These are phyloP conservation scores for Pachyuromys duprasi DNA, from an alignment of 2,797 vertebrate genomes.

Conservation along the genomic window DNA sequence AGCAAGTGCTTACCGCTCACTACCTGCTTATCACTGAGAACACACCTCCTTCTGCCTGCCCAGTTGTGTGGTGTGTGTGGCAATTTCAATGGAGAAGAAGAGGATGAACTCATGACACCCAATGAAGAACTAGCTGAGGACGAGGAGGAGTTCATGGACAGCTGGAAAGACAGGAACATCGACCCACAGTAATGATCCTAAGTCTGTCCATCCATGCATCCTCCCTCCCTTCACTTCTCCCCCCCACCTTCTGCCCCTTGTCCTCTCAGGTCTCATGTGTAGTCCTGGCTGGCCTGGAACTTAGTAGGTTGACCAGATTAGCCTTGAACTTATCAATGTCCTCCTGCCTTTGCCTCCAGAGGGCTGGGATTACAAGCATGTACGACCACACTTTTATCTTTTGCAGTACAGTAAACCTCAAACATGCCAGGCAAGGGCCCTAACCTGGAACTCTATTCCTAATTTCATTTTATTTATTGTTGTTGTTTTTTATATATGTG, in stretches of 20 bases:
- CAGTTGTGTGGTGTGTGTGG: conserved; percentile 94
- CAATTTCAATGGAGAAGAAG: conserved; percentile 89
- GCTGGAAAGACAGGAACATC: conserved; percentile 91
- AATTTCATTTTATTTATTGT: not conserved
- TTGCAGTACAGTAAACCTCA: not conserved
- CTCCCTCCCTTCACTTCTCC: not conserved
- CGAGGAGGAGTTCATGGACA: conserved; percentile 89
- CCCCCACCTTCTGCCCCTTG: not conserved
- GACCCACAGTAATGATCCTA: conserved; percentile 87
- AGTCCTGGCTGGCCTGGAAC: not conserved
- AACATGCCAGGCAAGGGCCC: not conserved
- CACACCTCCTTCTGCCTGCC: not conserved
- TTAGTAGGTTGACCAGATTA: not conserved
- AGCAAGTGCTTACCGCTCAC: not conserved
- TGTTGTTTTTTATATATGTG: not conserved
- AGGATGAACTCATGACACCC: conserved; percentile 91
- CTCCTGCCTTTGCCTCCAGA: not conserved
- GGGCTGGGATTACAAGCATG: not conserved
- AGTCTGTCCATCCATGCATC: not conserved
- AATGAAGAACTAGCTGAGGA: conserved; percentile 87
- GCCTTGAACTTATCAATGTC: not conserved
- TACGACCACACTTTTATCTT: not conserved
- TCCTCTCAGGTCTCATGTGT: not conserved
- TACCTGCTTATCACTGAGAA: not conserved
- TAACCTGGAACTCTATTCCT: not conserved